A percentile compares a stretch with the other conserved stretches of the same genome.
Conservation (phyloP, 2,888 invertebrate species). For the Apamea anceps region DNA sequence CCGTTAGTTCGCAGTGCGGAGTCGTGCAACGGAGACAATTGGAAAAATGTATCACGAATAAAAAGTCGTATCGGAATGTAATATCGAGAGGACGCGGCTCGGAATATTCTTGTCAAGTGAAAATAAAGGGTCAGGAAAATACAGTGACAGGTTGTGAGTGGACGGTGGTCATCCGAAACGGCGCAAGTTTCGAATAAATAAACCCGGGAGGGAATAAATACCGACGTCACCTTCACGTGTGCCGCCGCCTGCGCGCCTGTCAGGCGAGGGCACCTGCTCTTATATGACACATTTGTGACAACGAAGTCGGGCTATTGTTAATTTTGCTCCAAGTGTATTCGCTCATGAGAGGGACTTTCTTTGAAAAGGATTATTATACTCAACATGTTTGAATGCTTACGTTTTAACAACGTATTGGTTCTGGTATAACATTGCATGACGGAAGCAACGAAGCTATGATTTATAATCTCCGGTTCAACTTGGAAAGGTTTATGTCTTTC, state of each 20-base stretch:
- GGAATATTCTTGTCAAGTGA: constrained; percentile 89
- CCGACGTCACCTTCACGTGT: constrained; percentile 83
- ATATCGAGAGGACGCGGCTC: constrained; percentile 86
- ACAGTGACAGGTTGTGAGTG: constrained; percentile 88
- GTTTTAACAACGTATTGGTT: constrained; percentile 53
- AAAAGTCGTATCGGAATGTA: constrained; percentile 89
- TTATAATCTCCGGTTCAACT: constrained; percentile 69
- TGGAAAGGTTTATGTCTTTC: constrained; percentile 71
- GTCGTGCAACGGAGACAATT: constrained; percentile 86
- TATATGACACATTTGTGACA: constrained; percentile 83
- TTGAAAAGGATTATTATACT: constrained; percentile 36
- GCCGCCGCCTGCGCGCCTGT: constrained; percentile 76
- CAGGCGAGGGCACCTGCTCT: constrained; percentile 80
- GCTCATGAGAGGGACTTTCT: constrained; percentile 39
- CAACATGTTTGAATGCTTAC: constrained; percentile 38
- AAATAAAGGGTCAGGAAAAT: constrained; percentile 89
- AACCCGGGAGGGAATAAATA: constrained; percentile 83
- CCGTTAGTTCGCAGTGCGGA: constrained; percentile 86
- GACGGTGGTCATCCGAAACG: constrained; percentile 87
- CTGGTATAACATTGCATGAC: constrained; percentile 64
- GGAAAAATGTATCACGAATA: constrained; percentile 90
- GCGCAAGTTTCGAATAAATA: constrained; percentile 88
- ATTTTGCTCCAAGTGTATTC: constrained; percentile 66
- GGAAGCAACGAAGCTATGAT: constrained; percentile 72
- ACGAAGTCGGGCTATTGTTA: constrained; percentile 78